phyloP scores from a whole-genome alignment of 1,140 invertebrate species.

The Pollicipes pollicipes region DNA sequence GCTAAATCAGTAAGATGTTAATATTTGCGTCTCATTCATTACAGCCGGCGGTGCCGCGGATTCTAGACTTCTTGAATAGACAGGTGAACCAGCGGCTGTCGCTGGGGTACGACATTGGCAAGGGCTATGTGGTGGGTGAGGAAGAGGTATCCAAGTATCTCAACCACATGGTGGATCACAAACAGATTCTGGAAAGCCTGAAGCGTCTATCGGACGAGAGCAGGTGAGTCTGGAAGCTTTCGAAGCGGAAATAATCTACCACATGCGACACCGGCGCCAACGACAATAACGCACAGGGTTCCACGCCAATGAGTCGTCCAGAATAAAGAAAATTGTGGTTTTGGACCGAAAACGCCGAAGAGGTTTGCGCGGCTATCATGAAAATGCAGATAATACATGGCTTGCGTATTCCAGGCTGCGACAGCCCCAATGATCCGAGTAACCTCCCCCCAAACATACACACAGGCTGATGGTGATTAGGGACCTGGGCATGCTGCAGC shows the following conservation, averaged over 20 bases:
- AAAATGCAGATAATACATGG: too few species aligned
- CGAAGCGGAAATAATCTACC: too few species aligned
- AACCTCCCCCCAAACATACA: too few species aligned
- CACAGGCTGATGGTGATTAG: not conserved
- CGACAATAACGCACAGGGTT: too few species aligned
- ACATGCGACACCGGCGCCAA: too few species aligned
- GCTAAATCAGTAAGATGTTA: too few species aligned
- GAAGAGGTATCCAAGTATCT: constrained; percentile 36
- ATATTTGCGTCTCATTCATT: too few species aligned
- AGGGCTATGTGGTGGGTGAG: constrained; percentile 36
- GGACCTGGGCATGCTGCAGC: constrained; percentile 22
- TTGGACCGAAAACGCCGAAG: not conserved
- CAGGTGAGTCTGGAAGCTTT: not conserved
- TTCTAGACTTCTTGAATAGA: constrained; percentile 22
- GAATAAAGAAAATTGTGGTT: not conserved
- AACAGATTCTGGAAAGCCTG: constrained; percentile 21
- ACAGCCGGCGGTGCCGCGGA: not conserved
- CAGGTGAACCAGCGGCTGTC: constrained; percentile 23
- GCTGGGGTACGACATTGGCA: constrained; percentile 28
- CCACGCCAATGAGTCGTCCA: too few species aligned
- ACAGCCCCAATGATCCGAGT: too few species aligned
- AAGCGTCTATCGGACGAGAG: not conserved
- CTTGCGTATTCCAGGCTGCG: too few species aligned
- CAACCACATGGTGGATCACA: constrained; percentile 36
- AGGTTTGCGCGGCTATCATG: not conserved